Conservation (phyloP, 2,888 invertebrate genomes). For the Polyommatus icarus region DNA sequence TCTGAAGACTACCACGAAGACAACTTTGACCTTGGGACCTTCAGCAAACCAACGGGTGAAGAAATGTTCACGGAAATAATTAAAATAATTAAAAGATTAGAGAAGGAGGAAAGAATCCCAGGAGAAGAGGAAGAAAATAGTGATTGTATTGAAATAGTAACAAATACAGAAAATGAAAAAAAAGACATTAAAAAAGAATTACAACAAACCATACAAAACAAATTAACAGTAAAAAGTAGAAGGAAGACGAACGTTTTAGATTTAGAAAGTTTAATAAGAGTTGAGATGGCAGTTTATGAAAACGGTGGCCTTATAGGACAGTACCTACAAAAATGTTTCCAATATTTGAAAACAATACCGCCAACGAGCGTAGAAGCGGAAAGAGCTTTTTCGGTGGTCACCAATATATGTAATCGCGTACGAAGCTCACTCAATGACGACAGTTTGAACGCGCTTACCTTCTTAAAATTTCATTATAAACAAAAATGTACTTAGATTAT, state of each 20-base stretch:
- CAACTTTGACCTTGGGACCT: conserved; percentile 1
- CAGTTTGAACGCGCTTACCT: too few relatives aligned
- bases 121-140: conserved; percentile 1
- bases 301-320: neutral
- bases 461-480: too few relatives aligned
- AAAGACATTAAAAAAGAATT: conserved; percentile 1
- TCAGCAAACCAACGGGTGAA: conserved; percentile 1
- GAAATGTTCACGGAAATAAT: neutral
- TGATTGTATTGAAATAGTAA: conserved; percentile 1
- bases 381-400: conserved; percentile 1
- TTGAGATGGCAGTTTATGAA: conserved; percentile 1
- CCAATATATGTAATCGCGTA: neutral
- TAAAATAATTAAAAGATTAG: neutral
- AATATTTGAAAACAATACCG: conserved; percentile 1
- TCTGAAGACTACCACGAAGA: neutral
- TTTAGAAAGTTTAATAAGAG: conserved; percentile 1
- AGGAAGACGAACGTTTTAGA: neutral
- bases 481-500: neutral
- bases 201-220: neutral
- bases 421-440: neutral
- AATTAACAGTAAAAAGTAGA: neutral
- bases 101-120: neutral
- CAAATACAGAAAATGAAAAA: conserved; percentile 1
- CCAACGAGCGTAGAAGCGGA: neutral
- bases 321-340: neutral